Evolutionary conservation across 2,113 vertebrate genomes (phyloP).

Genomic region (Felis catus): DNA sequence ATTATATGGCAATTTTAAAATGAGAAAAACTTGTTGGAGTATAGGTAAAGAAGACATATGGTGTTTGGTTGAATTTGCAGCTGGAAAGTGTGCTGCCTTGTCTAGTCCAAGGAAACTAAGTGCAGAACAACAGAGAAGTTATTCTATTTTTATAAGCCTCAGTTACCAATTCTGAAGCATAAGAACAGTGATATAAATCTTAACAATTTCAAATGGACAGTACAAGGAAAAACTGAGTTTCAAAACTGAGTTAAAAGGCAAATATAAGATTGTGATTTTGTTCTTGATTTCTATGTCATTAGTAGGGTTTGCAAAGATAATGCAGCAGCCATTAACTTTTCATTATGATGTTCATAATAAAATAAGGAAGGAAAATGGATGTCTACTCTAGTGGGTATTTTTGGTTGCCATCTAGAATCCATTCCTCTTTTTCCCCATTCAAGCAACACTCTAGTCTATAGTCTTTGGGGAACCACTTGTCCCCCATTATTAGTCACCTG

Average conservation of each 20-base stretch:
- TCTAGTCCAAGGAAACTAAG: background rate
- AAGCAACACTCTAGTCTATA: background rate
- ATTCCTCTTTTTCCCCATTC: background rate
- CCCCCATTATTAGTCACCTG: background rate
- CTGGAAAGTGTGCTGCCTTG: background rate
- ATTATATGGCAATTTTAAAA: constrained; percentile 48
- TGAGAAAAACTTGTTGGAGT: constrained; percentile 13
- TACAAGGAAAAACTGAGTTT: background rate
- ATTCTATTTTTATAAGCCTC: background rate
- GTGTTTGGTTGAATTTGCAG: constrained; percentile 22
- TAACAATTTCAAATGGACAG: background rate
- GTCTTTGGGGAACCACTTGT: background rate
- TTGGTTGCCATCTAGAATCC: background rate
- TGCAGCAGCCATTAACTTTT: background rate
- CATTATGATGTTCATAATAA: constrained; percentile 27
- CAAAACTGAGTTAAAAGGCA: background rate
- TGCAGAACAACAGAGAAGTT: background rate
- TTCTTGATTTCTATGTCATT: background rate
- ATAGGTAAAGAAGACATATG: constrained; percentile 47
- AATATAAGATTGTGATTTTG: background rate
- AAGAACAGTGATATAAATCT: background rate
- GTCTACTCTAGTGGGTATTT: background rate
- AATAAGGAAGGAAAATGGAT: constrained; percentile 22
- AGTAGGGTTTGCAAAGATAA: constrained; percentile 7
- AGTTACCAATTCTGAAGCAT: background rate